phyloP scores from a whole-genome alignment of 2,797 vertebrate genomes.

The Nyctibius grandis region DNA sequence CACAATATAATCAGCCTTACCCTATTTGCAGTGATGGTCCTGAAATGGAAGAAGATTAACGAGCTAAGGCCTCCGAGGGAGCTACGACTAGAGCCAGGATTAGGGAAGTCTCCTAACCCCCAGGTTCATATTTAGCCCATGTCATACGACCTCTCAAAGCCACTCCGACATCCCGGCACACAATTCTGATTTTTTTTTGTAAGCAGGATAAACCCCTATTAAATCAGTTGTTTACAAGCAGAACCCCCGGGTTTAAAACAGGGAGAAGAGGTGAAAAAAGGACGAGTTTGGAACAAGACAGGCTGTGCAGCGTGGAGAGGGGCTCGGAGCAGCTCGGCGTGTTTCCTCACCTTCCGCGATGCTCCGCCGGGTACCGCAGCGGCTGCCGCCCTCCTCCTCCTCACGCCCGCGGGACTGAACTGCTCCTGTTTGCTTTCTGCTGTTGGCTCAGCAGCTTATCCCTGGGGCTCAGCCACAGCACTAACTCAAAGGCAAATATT shows the following conservation, averaged over 20 bases:
- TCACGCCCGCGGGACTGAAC: not conserved
- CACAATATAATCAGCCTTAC: conserved; percentile 53
- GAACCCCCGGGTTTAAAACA: not conserved
- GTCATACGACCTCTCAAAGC: not conserved
- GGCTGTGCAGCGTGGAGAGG: not conserved
- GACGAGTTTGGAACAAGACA: fast-evolving
- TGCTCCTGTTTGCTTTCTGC: not conserved
- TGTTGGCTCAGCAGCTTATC: not conserved
- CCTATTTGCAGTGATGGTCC: conserved; percentile 21
- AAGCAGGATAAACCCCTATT: not conserved
- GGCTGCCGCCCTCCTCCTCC: no score
- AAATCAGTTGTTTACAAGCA: not conserved
- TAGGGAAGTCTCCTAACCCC: not conserved
- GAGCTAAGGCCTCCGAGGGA: not conserved
- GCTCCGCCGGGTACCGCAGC: no score
- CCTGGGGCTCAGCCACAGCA: not conserved
- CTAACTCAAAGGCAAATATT: not conserved
- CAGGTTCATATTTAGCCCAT: not conserved
- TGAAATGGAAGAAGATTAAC: conserved; percentile 24
- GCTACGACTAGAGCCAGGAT: conserved; percentile 2
- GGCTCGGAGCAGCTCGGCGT: fast-evolving
- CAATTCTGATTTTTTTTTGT: no score
- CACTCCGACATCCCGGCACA: not conserved
- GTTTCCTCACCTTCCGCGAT: not conserved
- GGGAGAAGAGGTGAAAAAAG: not conserved